phyloP scores from a whole-genome alignment of 2,797 vertebrate genomes.

The Acanthurus leucopareius region DNA sequence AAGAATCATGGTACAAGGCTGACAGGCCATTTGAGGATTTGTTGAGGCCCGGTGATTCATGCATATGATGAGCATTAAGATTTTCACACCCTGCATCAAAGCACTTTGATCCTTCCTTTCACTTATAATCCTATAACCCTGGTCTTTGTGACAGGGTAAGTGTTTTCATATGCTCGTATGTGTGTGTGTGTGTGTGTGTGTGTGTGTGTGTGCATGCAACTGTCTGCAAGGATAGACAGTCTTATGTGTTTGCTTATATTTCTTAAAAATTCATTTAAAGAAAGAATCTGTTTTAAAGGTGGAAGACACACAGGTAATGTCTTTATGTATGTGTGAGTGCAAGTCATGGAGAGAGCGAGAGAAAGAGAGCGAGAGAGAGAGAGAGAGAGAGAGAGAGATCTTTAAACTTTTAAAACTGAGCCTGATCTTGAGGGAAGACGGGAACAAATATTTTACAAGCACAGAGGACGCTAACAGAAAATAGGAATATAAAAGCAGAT shows the following conservation, averaged over 20 bases:
- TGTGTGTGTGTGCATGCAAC: background rate
- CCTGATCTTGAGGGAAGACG: background rate
- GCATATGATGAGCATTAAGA: constrained; percentile 44
- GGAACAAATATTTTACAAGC: background rate
- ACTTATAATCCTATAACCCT: constrained; percentile 61
- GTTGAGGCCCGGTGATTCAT: constrained; percentile 56
- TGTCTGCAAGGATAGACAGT: background rate
- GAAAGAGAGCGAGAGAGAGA: no score
- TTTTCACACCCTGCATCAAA: constrained; percentile 54
- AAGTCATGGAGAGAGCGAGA: no score
- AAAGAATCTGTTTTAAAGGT: background rate
- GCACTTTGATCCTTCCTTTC: constrained; percentile 57
- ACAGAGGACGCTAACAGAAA: no score
- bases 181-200: background rate
- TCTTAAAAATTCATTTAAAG: background rate
- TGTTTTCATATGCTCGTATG: constrained; percentile 24
- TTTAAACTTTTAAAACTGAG: background rate
- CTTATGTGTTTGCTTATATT: background rate
- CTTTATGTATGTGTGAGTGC: background rate
- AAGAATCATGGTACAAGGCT: constrained; percentile 47
- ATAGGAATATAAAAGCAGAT: background rate
- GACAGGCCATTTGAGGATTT: constrained; percentile 59
- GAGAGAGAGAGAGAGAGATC: no score
- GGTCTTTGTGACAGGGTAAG: constrained; percentile 40
- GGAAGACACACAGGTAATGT: background rate